Percentiles rank a stretch among this genome's conserved stretches.
These are phyloP conservation scores for Homarus americanus DNA, from an alignment of 1,140 invertebrate species.

Conservation along the genomic window DNA sequence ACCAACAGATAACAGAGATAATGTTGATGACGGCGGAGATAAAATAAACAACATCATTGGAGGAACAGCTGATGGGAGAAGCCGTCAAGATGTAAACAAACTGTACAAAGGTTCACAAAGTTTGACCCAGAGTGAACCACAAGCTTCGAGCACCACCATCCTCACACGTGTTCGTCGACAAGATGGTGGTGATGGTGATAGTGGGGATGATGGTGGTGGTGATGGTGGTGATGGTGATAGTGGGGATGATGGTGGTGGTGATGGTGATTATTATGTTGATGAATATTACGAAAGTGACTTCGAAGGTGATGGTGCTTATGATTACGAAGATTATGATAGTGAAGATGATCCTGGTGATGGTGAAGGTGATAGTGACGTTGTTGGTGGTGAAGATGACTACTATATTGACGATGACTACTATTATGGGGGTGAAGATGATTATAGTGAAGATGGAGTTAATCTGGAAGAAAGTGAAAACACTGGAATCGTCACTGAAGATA, in stretches of 20 bases:
- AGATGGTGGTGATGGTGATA: neutral
- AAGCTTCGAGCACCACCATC: neutral
- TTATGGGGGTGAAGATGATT: neutral
- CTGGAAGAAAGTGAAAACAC: too few species aligned
- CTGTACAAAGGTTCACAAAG: neutral
- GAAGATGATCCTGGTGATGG: neutral
- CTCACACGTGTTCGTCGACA: neutral
- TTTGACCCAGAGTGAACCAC: neutral
- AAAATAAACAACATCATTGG: neutral
- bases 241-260: neutral
- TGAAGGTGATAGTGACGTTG: neutral
- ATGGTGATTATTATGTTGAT: neutral
- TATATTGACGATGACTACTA: neutral
- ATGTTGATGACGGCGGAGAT: neutral
- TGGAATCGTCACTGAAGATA: too few species aligned
- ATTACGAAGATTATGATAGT: neutral
- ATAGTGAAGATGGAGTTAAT: too few species aligned
- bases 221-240: neutral
- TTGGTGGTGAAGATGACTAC: neutral
- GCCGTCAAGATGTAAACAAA: neutral
- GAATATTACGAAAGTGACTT: neutral
- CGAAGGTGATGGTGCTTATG: neutral
- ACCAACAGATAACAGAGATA: neutral
- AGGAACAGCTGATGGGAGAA: neutral
- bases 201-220: neutral